Percentiles rank a stretch among this genome's conserved stretches.
Conservation (phyloP, 1,140 invertebrate species). For the Drosophila sproati region DNA sequence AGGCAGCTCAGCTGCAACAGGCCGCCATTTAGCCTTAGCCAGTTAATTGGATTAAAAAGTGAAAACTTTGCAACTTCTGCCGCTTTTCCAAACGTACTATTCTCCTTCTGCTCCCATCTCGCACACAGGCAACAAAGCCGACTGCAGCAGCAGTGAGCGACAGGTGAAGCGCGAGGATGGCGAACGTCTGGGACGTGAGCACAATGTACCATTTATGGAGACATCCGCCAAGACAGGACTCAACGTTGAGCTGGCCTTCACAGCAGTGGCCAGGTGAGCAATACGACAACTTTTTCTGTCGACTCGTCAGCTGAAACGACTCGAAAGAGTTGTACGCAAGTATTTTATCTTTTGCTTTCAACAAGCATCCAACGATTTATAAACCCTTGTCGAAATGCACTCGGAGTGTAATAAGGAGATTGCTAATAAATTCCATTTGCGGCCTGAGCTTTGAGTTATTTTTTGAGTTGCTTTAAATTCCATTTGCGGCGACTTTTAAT, state of each 20-base stretch:
- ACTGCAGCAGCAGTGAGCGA: constrained; percentile 90
- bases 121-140: constrained; percentile 92
- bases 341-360: background rate
- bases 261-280: constrained; percentile 89
- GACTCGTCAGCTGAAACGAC: background rate
- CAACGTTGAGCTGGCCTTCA: constrained; percentile 93
- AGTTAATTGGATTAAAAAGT: constrained; percentile 58
- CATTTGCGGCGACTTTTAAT: background rate
- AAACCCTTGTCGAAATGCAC: background rate
- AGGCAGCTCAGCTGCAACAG: background rate
- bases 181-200: constrained; percentile 91
- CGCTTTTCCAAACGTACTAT: constrained; percentile 19
- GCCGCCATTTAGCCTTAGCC: constrained; percentile 31
- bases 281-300: constrained; percentile 20
- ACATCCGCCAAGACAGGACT: constrained; percentile 94
- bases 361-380: background rate
- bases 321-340: constrained; percentile 1
- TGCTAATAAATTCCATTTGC: background rate
- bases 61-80: constrained; percentile 46
- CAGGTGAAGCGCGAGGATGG: constrained; percentile 92
- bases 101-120: background rate
- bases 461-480: background rate
- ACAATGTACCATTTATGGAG: constrained; percentile 94
- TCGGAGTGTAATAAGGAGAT: background rate
- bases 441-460: too few species aligned